Evolutionary conservation across 2,113 vertebrate species (phyloP), one percentile per base, ranked within the genome.

Genomic region (Indicator maculatus): DNA sequence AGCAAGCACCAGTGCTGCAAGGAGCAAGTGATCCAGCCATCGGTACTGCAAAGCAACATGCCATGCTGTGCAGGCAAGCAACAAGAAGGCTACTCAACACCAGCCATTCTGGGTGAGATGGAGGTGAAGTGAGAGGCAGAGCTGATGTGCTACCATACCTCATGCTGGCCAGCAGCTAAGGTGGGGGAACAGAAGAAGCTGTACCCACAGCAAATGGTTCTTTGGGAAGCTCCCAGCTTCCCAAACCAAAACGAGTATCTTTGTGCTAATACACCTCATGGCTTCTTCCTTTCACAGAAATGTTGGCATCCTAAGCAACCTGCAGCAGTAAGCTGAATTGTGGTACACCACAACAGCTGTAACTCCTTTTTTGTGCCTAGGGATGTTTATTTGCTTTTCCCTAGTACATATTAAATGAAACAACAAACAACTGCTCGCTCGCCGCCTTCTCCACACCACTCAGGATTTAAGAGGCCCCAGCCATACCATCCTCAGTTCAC

Each of bases 11-110:
- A 33, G 61, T 4, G 30, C 63, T 47, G 33, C 45, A 18, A 60
- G 75, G 45, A 36, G 5, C 1, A 18, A 24, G 30, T 1, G 14
- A 58, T 31, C 70, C 41, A 24, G 56, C 30, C 28, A 18, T 11
- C 0, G 0, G 30, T 20, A 41, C 19, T 2, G 6, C 61, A 80
- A 58, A 44, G 55, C 1, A 3, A 50, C 70, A 58, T 0, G 1
- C 11, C 30, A 47, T 0, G 2, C n/a, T 27, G 53, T 6, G 28
- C 53, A 16, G 36, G 24, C 24, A 19, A 47, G 26, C 47, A 21
- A 26, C 45, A n/a, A 2, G 1, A 50, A 56, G 41, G 33, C 67
- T 33, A 17, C n/a, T 44, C 58, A 71, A 15, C 65, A 39, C 28
- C 52, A 30, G 23, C 52, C 30, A 4, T 9, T 30, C 58, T 24